A percentile compares a stretch with the other conserved stretches of the same genome.
phyloP scores from a whole-genome alignment of 92 coral and sea anemone genomes.

The Epizoanthus stellaris region DNA sequence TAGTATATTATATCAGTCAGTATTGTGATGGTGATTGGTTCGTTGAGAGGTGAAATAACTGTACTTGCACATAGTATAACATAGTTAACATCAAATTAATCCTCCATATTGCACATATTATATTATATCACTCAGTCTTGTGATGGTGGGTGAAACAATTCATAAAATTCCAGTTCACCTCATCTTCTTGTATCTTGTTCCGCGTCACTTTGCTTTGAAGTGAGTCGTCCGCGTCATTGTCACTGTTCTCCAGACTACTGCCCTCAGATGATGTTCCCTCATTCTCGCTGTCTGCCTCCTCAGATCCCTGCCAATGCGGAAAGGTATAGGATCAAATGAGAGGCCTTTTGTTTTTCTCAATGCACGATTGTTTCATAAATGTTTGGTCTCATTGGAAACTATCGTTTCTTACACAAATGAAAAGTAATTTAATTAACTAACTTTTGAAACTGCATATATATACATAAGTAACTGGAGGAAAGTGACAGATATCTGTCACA shows the following conservation, averaged over 20 bases:
- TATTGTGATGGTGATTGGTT: no score
- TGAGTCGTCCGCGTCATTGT: not conserved
- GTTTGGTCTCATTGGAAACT: not conserved
- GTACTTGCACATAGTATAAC: no score
- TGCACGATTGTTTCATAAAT: not conserved
- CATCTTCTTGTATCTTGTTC: constrained; percentile 1
- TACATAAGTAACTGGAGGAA: no score
- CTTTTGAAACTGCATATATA: no score
- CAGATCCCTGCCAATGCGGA: constrained; percentile 10
- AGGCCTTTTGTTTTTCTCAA: not conserved
- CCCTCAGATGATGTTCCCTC: constrained; percentile 3
- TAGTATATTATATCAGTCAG: no score
- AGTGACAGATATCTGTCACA: no score
- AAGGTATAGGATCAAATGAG: not conserved
- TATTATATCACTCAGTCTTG: no score
- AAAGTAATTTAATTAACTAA: not conserved
- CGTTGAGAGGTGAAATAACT: no score
- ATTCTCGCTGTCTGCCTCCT: constrained; percentile 4
- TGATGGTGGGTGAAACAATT: no score
- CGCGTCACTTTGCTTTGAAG: not conserved
- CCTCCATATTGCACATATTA: no score
- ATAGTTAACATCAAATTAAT: no score
- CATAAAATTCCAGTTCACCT: constrained; percentile 1
- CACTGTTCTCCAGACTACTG: constrained; percentile 8
- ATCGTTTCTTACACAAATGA: not conserved